Conservation (phyloP, 2,113 vertebrate genomes). For the Alectura lathami region DNA sequence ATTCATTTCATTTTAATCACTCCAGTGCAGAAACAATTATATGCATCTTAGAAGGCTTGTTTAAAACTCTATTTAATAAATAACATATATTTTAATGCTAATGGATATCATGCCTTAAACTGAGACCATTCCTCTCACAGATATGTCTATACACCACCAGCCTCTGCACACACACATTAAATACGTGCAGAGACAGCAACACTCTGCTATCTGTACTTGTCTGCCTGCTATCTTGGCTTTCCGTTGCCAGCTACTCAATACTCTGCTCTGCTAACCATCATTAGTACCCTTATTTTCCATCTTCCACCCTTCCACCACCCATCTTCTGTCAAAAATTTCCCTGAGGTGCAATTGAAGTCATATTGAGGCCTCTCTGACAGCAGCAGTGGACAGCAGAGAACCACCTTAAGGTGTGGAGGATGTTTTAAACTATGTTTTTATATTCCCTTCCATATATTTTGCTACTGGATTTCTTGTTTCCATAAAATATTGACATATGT, state of each 20-base stretch:
- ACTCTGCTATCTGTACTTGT: neutral
- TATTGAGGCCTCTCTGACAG: neutral
- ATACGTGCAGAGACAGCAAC: neutral
- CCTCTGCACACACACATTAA: neutral
- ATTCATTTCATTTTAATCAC: neutral
- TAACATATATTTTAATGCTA: neutral
- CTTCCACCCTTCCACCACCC: neutral
- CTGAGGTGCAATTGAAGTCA: neutral
- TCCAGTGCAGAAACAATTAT: neutral
- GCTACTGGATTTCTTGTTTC: neutral
- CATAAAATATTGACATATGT: neutral
- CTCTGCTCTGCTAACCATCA: neutral
- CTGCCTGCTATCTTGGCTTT: neutral
- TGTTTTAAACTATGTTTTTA: neutral
- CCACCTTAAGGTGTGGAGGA: neutral
- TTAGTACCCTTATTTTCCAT: neutral
- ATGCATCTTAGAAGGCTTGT: neutral
- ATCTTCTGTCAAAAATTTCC: neutral
- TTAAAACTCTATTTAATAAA: neutral
- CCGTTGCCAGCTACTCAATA: neutral
- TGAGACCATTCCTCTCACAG: neutral
- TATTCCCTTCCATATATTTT: neutral
- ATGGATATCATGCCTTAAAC: neutral
- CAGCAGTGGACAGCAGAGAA: neutral
- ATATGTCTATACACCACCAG: neutral